These are phyloP conservation scores for Taxidea taxus DNA, from an alignment of 2,113 vertebrate species.

Conservation along the genomic window DNA sequence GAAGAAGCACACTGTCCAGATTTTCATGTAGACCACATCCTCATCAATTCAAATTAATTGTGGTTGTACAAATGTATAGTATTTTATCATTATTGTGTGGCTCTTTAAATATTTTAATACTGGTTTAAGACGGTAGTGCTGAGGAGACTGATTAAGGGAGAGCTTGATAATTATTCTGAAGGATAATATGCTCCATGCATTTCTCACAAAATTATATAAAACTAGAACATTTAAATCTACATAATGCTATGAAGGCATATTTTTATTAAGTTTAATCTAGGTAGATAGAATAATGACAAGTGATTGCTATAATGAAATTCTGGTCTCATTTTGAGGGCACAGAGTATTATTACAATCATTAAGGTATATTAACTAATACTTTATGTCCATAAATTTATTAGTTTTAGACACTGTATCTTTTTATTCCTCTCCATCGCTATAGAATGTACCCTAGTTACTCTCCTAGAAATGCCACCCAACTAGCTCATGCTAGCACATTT, in stretches of 20 bases:
- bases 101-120: not conserved
- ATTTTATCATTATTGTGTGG: not conserved
- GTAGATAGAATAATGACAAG: not conserved
- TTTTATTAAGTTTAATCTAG: constrained; percentile 34
- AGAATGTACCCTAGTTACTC: not conserved
- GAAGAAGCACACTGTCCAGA: not conserved
- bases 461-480: not conserved
- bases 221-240: constrained; percentile 31
- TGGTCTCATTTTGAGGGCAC: not conserved
- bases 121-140: not conserved
- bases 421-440: not conserved
- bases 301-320: constrained; percentile 28
- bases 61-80: not conserved
- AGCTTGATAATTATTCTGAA: constrained; percentile 21
- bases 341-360: constrained; percentile 14
- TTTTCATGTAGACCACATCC: not conserved
- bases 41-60: not conserved
- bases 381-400: not conserved
- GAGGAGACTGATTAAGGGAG: not conserved
- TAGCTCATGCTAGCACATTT: not conserved
- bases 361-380: not conserved
- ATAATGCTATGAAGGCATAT: not conserved
- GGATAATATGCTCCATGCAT: not conserved
- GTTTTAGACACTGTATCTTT: not conserved
- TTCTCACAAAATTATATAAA: constrained; percentile 40